These are phyloP conservation scores for Dicyrtomina minuta DNA, from an alignment of 2,888 invertebrate species.

Conservation along the genomic window DNA sequence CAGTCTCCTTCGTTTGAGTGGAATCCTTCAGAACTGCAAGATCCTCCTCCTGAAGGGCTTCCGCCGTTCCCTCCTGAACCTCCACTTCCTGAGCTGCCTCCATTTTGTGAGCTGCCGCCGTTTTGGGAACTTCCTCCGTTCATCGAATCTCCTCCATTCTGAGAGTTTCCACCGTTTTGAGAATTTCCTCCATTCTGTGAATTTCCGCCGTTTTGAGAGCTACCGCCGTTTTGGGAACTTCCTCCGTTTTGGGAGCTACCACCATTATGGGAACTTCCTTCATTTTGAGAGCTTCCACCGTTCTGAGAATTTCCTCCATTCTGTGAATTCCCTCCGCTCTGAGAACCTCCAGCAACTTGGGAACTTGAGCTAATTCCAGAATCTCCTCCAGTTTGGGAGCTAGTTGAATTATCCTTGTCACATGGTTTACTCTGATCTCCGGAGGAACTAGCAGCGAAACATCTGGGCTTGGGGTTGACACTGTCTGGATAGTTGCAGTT, in stretches of 20 bases:
- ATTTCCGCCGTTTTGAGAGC: conserved; percentile 18
- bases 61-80: conserved; percentile 1
- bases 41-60: conserved; percentile 2
- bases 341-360: too few relatives aligned
- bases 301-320: conserved; percentile 24
- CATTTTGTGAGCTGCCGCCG: background rate
- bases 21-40: conserved; percentile 44
- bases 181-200: conserved; percentile 12
- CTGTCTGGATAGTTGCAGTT: conserved; percentile 39
- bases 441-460: conserved; percentile 18
- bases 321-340: conserved; percentile 14
- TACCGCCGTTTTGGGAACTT: conserved; percentile 19
- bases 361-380: too few relatives aligned
- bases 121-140: background rate
- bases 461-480: conserved; percentile 41
- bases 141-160: background rate
- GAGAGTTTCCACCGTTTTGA: conserved; percentile 13
- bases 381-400: conserved; percentile 3
- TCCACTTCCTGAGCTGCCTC: too few relatives aligned
- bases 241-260: background rate
- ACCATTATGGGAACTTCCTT: conserved; percentile 9
- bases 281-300: conserved; percentile 12
- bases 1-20: conserved; percentile 43
- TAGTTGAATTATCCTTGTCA: conserved; percentile 13
- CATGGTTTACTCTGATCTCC: background rate